Evolutionary conservation across 1,140 invertebrate genomes (phyloP).

Genomic region (Diabrotica virgifera): DNA sequence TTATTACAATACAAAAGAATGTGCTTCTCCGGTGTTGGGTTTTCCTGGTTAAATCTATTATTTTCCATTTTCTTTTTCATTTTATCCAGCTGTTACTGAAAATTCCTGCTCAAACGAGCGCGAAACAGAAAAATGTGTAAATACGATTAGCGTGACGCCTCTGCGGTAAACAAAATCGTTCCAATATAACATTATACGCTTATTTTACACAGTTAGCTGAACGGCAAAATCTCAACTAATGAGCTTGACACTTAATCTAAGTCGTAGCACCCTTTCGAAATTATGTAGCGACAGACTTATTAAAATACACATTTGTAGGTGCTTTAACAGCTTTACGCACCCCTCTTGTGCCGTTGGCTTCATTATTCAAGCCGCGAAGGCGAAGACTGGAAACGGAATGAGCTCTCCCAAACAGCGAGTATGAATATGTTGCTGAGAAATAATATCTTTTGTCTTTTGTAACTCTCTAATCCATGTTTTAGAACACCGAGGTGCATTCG

Average conservation of each 20-base stretch:
- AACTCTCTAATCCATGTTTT: not conserved
- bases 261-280: slow-evolving; percentile 16
- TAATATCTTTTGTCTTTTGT: slow-evolving; percentile 15
- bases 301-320: slow-evolving; percentile 18
- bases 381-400: not conserved
- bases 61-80: no score
- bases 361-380: slow-evolving; percentile 6
- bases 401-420: not conserved
- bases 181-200: slow-evolving; percentile 5
- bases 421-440: slow-evolving; percentile 6
- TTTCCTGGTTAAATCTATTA: no score
- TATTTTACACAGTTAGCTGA: slow-evolving; percentile 8
- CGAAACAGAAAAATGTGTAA: no score
- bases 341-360: not conserved
- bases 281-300: slow-evolving; percentile 18
- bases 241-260: slow-evolving; percentile 18
- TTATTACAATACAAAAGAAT: no score
- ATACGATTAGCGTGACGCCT: not conserved
- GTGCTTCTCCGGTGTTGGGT: no score
- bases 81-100: no score
- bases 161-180: not conserved
- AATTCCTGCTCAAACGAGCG: no score
- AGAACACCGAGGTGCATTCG: not conserved
- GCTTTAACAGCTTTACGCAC: slow-evolving; percentile 12
- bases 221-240: slow-evolving; percentile 16